Base-by-base conservation (phyloP, 2,888 invertebrate species). In the Lobophora halterata region DNA sequence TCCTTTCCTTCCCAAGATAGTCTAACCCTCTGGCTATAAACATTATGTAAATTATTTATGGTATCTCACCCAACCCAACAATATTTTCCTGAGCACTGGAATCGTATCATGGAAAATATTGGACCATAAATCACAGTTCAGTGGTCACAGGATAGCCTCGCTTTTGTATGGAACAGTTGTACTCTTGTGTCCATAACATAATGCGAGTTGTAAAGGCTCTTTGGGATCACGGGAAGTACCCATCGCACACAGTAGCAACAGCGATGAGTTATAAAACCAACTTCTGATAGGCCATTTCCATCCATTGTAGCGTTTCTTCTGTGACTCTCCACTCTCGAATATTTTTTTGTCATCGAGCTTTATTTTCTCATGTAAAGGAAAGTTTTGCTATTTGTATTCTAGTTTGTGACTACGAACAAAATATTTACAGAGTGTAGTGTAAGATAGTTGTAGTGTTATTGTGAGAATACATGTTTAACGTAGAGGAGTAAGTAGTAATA, bases 191-290 rank as follows among this genome's bases (percentile, higher is more conserved):
- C 66, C 63, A 66, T 70, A 74, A 65, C 59, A 67, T 73, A 79
- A 77, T 71, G 59, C n/a, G 72, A 59, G 65, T 69, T 71, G 66
- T 62, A 75, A 76, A 71, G 65, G 62, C 71, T 71, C 65, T 70
- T 78, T 67, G 71, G 71, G 65, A 69, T 68, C 66, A 73, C 66
- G 65, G 63, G 62, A 71, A 73, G 55, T 61, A 61, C 53, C 57
- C 49, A 62, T 66, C 54, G 58, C 61, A 63, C 65, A 68, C 57
- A n/a, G n/a, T 63, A 56, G 49, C 42, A 37, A 41, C 49, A 58
- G 43, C 31, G 30, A 35, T 73, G 73, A 76, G 67, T 75, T 73
- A 74, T 74, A 65, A n/a, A 50, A 61, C 58, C 58, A 73, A 74
- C 66, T 75, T 76, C 69, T 61, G 61, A 71, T 68, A 59, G 66